Base-by-base conservation (phyloP, 1,140 invertebrate species). In the Mylabris phalerata region DNA sequence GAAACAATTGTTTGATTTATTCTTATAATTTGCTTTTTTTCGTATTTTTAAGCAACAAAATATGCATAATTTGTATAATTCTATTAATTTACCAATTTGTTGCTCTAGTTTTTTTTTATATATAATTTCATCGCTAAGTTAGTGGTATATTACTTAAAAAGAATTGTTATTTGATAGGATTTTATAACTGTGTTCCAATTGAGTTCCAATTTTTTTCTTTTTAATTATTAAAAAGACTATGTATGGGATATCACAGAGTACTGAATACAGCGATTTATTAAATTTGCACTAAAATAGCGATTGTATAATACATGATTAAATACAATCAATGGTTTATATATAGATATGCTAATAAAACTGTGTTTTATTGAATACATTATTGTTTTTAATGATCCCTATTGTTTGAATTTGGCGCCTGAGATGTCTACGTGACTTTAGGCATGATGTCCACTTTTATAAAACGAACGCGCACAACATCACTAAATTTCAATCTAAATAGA, bases 281-380 rank as follows among this genome's bases (percentile, higher is more conserved):
- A 60, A 60, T 60, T 54, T 60, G 58, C 58, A 60, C 58, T 60
- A 55, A 59, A 59, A 55, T 55, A 55, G 58, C 26, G 50, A 60
- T 47, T 60, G 58, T 60, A 60, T 60, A 32, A 60, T 60, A 60
- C 58, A 60, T 48, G 48, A 44, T 55, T 55, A 55, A n/a, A 48
- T 55, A 60, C 59, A 61, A 57, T 61, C 40, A 54, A 44, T 52
- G 55, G 55, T 61, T 61, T 61, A 61, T 61, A 61, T 57, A 61
- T 57, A 61, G 55, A 61, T 48, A 51, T 57, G 43, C 46, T 57
- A 52, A 57, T 56, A 57, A 44, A 57, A 57, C 38, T 60, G 52
- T 54, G 50, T 55, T 49, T 61, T 61, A 51, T 61, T 56, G 48
- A 61, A 47, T 43, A 9, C 4, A 3, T 41, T 25, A 2, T 11